These are phyloP conservation scores for Lerista edwardsae DNA, from an alignment of 2,797 vertebrate genomes.

Conservation along the genomic window DNA sequence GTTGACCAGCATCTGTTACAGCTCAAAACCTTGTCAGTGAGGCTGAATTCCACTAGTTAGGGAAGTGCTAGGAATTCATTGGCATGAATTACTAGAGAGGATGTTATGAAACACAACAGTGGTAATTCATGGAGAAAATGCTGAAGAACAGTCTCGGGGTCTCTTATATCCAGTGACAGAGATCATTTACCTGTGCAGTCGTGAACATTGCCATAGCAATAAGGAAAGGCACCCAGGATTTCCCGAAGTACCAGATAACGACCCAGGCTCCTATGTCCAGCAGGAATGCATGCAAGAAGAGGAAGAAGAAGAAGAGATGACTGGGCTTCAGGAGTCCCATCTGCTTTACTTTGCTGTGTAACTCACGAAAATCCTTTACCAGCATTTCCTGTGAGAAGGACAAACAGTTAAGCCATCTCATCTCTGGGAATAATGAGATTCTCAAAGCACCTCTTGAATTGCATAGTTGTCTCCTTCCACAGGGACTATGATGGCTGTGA, in stretches of 20 bases:
- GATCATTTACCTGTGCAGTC: slow-evolving; percentile 68
- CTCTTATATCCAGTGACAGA: too few species aligned
- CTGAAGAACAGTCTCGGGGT: background rate
- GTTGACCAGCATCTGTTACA: background rate
- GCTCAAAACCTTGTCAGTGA: background rate
- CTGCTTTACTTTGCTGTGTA: slow-evolving; percentile 61
- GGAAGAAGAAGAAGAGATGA: slow-evolving; percentile 66
- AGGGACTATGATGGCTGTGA: too few species aligned
- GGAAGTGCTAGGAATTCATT: too few species aligned
- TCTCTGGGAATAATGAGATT: too few species aligned
- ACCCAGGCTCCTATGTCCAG: slow-evolving; percentile 72
- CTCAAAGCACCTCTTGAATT: too few species aligned
- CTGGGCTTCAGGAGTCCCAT: slow-evolving; percentile 70
- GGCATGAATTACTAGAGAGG: too few species aligned
- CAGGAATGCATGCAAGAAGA: slow-evolving; percentile 72
- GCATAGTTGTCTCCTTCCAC: too few species aligned
- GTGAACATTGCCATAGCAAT: slow-evolving; percentile 66
- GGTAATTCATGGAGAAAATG: background rate
- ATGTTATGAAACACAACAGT: background rate
- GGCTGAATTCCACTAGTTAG: background rate
- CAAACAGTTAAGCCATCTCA: too few species aligned
- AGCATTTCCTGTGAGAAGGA: slow-evolving; percentile 70
- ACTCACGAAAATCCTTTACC: slow-evolving; percentile 70
- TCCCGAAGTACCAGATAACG: slow-evolving; percentile 66
- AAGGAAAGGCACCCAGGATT: slow-evolving; percentile 61